These are phyloP conservation scores for Cerastoderma edule DNA, from an alignment of 2,888 invertebrate genomes.

Conservation along the genomic window DNA sequence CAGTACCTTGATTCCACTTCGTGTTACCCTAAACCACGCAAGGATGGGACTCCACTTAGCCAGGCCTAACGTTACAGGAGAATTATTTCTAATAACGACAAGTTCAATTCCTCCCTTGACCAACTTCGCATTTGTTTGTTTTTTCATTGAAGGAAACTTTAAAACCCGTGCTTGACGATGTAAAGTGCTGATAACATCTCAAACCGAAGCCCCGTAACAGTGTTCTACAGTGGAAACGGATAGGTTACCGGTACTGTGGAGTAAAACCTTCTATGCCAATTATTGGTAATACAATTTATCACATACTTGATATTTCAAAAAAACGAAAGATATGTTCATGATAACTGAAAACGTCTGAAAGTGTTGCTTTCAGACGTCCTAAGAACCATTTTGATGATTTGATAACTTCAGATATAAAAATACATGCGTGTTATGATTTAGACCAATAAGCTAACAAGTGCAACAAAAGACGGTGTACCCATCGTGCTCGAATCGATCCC, in stretches of 20 bases:
- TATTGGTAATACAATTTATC: conserved; percentile 21
- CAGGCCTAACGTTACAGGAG: conserved; percentile 34
- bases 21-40: conserved; percentile 21
- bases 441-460: too few species aligned
- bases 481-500: too few species aligned
- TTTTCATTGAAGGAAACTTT: conserved; percentile 7
- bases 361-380: neutral
- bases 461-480: too few species aligned
- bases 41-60: conserved; percentile 29
- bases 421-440: too few species aligned
- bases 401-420: too few species aligned
- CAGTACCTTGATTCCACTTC: conserved; percentile 26
- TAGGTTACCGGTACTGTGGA: conserved; percentile 15
- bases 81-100: conserved; percentile 29
- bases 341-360: neutral
- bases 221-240: neutral
- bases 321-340: neutral
- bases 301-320: conserved; percentile 12
- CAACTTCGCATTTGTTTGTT: conserved; percentile 17
- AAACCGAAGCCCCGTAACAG: neutral
- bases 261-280: conserved; percentile 28
- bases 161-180: too few species aligned
- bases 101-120: conserved; percentile 10
- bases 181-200: neutral
- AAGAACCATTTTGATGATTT: too few species aligned